A percentile compares a stretch with the other conserved stretches of the same genome.
phyloP scores from a whole-genome alignment of 2,113 vertebrate species.

The Thinocorus orbignyianus region DNA sequence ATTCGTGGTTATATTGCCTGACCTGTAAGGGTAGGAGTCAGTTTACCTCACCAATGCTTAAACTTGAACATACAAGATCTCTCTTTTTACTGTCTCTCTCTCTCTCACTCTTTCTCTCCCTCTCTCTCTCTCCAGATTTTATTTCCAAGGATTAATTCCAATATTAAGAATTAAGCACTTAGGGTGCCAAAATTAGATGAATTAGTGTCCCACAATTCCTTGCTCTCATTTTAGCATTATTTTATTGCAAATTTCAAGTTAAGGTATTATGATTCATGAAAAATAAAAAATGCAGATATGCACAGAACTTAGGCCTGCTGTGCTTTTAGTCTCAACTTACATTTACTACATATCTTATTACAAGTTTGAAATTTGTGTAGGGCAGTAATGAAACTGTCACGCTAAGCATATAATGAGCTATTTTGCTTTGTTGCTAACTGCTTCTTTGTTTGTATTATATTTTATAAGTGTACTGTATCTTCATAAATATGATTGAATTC shows the following conservation, averaged over 20 bases:
- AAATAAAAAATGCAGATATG: slow-evolving; percentile 3
- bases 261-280: slow-evolving; percentile 52
- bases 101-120: neutral
- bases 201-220: neutral
- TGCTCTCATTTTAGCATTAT: neutral
- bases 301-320: slow-evolving; percentile 19
- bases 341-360: slow-evolving; percentile 67
- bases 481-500: slow-evolving; percentile 73
- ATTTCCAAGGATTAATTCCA: neutral
- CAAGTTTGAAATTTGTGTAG: slow-evolving; percentile 64
- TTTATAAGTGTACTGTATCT: slow-evolving; percentile 42
- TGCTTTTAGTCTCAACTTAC: slow-evolving; percentile 50
- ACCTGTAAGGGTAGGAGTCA: neutral
- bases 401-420: slow-evolving; percentile 60
- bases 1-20: neutral
- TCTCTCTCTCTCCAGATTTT: neutral
- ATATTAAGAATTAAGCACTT: neutral
- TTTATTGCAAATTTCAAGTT: slow-evolving; percentile 5
- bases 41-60: neutral
- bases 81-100: too few relatives aligned
- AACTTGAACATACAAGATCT: neutral
- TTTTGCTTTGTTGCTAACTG: slow-evolving; percentile 69
- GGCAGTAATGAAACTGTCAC: slow-evolving; percentile 67
- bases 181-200: neutral
- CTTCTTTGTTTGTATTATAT: slow-evolving; percentile 54